A percentile compares a stretch with the other conserved stretches of the same genome.
These are phyloP conservation scores for Campopleginae sp. DNA, from an alignment of 2,888 invertebrate species.

Conservation along the genomic window DNA sequence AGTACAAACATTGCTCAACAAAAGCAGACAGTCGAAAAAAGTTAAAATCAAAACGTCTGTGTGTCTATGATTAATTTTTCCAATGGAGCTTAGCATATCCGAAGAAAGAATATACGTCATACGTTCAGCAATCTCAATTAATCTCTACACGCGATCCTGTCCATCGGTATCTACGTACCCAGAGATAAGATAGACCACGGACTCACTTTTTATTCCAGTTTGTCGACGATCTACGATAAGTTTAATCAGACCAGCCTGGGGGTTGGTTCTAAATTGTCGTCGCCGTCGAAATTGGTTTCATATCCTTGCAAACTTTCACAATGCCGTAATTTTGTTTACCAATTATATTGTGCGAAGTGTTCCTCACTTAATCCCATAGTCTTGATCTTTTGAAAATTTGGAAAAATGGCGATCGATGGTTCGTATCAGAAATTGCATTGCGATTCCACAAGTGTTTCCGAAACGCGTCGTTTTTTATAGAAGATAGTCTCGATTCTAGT, in stretches of 20 bases:
- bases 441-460: not conserved
- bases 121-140: slow-evolving; percentile 20
- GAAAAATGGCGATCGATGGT: slow-evolving; percentile 59
- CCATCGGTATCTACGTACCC: slow-evolving; percentile 30
- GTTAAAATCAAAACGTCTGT: not conserved
- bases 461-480: not conserved
- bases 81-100: not conserved
- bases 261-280: not conserved
- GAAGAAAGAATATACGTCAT: not conserved
- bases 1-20: too few relatives aligned
- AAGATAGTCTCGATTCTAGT: not conserved
- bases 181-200: slow-evolving; percentile 59
- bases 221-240: slow-evolving; percentile 46
- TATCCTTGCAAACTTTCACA: not conserved
- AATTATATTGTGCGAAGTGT: not conserved
- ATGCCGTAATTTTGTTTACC: slow-evolving; percentile 9
- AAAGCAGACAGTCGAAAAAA: too few relatives aligned
- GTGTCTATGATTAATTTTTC: not conserved
- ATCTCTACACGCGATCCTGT: slow-evolving; percentile 12
- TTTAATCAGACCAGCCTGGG: slow-evolving; percentile 10
- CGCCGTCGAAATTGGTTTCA: not conserved
- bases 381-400: slow-evolving; percentile 18
- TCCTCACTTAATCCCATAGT: slow-evolving; percentile 1
- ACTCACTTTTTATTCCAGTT: slow-evolving; percentile 26
- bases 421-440: slow-evolving; percentile 38